Base-by-base conservation (phyloP, 1,140 invertebrate species). In the Hermetia illucens region DNA sequence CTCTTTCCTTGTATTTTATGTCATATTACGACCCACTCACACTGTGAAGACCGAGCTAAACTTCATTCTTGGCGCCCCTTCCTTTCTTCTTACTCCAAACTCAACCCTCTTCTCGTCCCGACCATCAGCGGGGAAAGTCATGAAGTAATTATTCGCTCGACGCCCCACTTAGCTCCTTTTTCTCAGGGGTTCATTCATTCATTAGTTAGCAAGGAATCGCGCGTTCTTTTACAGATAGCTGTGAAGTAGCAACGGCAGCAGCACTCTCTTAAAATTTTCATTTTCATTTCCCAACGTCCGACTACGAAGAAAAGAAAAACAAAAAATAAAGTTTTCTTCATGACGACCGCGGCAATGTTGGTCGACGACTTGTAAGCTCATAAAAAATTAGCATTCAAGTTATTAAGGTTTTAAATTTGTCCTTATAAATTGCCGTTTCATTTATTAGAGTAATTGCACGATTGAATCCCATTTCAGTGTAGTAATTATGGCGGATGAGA, bases 241-340 rank as follows among this genome's bases (percentile, higher is more conserved):
- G n/a, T n/a, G n/a, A n/a, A n/a, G n/a, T n/a, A n/a, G n/a, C n/a
- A n/a, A n/a, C n/a, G n/a, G n/a, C n/a, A n/a, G n/a, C n/a, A n/a
- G n/a, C n/a, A n/a, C n/a, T n/a, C 24, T 27, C 8, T 27, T 8
- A 27, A 9, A 27, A 27, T 27, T 27, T 27, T 27, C 24, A 27
- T 27, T 27, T 27, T 27, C 24, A n/a, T n/a, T n/a, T n/a, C n/a
- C n/a, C n/a, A n/a, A n/a, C n/a, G n/a, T n/a, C n/a, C n/a, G n/a
- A n/a, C 24, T 27, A 27, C 8, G 13, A 27, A 27, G 24, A 27
- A 8, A 27, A 27, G 24, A 13, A 27, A 27, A 27, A 27, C 24
- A 27, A 27, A 27, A n/a, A 27, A 27, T 27, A 27, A 27, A 27
- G 8, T 27, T n/a, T n/a, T n/a, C n/a, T n/a, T n/a, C n/a, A n/a